Evolutionary conservation across 2,888 invertebrate species (phyloP).

Genomic region (Leptinotarsa peninsularis): DNA sequence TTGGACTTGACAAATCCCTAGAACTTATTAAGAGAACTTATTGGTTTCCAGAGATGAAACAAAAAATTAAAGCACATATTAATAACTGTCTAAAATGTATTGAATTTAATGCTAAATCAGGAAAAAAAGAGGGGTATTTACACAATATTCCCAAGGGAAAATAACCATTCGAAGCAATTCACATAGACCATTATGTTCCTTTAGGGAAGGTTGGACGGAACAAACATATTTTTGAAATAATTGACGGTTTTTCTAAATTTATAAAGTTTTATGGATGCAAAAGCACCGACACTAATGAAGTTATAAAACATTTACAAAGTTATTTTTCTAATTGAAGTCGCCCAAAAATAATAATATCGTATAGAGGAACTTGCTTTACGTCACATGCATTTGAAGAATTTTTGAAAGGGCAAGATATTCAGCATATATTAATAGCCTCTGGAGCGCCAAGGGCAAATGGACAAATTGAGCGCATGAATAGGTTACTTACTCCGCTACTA

Average conservation of each 20-base stretch:
- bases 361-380: conserved; percentile 49
- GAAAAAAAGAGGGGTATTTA: conserved; percentile 52
- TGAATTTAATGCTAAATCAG: conserved; percentile 42
- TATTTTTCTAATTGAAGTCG: conserved; percentile 51
- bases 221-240: conserved; percentile 50
- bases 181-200: conserved; percentile 39
- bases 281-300: conserved; percentile 40
- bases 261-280: conserved; percentile 47
- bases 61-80: conserved; percentile 50
- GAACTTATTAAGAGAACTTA: conserved; percentile 50
- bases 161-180: conserved; percentile 50
- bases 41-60: conserved; percentile 56
- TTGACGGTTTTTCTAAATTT: conserved; percentile 55
- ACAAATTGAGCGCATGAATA: conserved; percentile 45
- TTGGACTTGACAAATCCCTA: conserved; percentile 55
- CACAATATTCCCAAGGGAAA: conserved; percentile 52
- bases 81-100: conserved; percentile 55
- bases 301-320: conserved; percentile 29
- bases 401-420: conserved; percentile 38
- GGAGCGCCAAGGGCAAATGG: conserved; percentile 46
- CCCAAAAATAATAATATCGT: conserved; percentile 46
- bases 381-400: conserved; percentile 45
- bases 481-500: conserved; percentile 37
- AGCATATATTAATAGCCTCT: conserved; percentile 42
- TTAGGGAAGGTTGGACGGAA: conserved; percentile 27